A percentile compares a stretch with the other conserved stretches of the same genome.
These are phyloP conservation scores for Nipponacmea schrenckii DNA, from an alignment of 2,888 invertebrate species.

Conservation along the genomic window DNA sequence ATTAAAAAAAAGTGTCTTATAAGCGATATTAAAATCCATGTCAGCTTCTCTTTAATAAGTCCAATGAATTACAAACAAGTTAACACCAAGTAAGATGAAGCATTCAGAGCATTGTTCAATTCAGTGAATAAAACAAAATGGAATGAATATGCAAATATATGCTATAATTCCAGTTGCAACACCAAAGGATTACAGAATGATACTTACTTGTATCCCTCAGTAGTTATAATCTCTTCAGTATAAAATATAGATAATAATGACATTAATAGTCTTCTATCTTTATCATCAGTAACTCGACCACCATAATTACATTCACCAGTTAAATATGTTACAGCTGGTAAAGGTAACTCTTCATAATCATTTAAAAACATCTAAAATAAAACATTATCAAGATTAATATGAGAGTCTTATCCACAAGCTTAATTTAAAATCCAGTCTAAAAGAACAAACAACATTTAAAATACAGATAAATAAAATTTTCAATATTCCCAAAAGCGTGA, in stretches of 20 bases:
- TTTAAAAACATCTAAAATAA: constrained; percentile 68
- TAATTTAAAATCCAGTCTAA: not conserved
- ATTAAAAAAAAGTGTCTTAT: too few species aligned
- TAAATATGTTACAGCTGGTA: constrained; percentile 68
- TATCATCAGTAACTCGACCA: constrained; percentile 70
- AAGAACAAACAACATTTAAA: not conserved
- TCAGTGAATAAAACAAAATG: too few species aligned
- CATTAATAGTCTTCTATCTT: constrained; percentile 68
- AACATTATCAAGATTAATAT: constrained; percentile 1
- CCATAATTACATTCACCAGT: constrained; percentile 71
- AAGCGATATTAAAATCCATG: too few species aligned
- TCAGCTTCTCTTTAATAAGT: too few species aligned
- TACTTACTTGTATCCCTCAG: constrained; percentile 64
- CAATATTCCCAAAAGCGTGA: not conserved
- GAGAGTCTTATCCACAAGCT: not conserved
- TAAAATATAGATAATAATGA: constrained; percentile 67
- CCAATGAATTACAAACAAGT: too few species aligned
- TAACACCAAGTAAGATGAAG: too few species aligned
- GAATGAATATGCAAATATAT: not conserved
- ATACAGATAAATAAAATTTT: not conserved
- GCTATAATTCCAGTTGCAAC: not conserved
- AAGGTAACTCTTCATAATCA: constrained; percentile 69
- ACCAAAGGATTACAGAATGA: not conserved
- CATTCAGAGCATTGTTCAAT: too few species aligned
- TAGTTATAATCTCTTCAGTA: constrained; percentile 56